A percentile compares a stretch with the other conserved stretches of the same genome.
These are phyloP conservation scores for Anthopleura xanthogrammica DNA, from an alignment of 92 coral and sea anemone species.

Conservation along the genomic window DNA sequence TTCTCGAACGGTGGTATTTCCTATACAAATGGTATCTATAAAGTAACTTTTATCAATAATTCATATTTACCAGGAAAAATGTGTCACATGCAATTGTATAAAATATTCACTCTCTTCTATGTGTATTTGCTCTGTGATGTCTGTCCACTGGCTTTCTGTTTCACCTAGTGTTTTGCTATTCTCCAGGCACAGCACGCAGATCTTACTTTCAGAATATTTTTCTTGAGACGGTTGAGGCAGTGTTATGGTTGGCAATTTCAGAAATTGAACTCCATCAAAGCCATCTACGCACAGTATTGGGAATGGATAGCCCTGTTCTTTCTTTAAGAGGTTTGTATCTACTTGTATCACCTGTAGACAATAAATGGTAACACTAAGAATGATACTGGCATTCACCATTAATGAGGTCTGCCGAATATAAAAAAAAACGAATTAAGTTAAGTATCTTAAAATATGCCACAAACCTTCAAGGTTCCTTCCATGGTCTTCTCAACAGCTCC, in stretches of 20 bases:
- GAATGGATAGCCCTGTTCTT: neutral
- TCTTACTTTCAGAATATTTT: neutral
- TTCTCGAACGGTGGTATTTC: too few species aligned
- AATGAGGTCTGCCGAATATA: too few species aligned
- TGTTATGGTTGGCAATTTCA: neutral
- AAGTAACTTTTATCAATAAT: too few species aligned
- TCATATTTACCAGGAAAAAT: conserved; percentile 9
- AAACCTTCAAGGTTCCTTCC: conserved; percentile 26
- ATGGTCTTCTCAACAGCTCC: conserved; percentile 29
- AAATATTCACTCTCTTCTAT: neutral
- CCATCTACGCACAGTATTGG: conserved; percentile 30
- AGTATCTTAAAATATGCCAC: neutral
- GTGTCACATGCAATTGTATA: conserved; percentile 3
- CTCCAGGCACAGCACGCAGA: neutral
- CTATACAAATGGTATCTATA: too few species aligned
- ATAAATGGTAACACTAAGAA: neutral
- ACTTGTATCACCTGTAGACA: neutral
- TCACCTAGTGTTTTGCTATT: neutral
- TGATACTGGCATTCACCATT: too few species aligned
- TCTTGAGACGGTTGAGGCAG: conserved; percentile 14
- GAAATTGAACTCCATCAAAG: neutral
- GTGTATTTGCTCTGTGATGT: neutral
- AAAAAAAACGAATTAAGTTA: too few species aligned
- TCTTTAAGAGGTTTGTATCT: neutral
- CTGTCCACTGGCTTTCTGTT: neutral